Evolutionary conservation across 2,888 invertebrate genomes (phyloP), one percentile per base, ranked within the genome.

Genomic region (Mayetiola destructor): DNA sequence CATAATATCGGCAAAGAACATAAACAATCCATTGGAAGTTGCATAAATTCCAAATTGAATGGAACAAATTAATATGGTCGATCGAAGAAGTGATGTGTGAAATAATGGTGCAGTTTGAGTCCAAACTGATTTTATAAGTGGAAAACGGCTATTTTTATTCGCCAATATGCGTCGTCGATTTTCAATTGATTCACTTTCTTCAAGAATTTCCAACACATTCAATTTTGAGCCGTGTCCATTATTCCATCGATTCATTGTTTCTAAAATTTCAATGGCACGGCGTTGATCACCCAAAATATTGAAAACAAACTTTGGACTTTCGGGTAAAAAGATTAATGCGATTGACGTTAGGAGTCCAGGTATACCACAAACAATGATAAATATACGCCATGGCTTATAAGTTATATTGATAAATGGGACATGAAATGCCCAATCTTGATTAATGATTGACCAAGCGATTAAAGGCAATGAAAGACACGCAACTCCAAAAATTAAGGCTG

Each of bases 1-100:
- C 32, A 70, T 60, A 16, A 71, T 68, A 56, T 68, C 65, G 2
- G 71, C 69, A 57, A 70, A 68, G 68, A 69, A 71, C 66, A 71
- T 67, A 52, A 68, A 67, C 64, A 71, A 64, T 27, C 68, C 67
- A 60, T 67, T 66, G 9, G 65, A 68, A 29, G 68, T 68, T 10
- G 64, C 60, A 59, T 68, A 69, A 3, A 68, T 68, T 39, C 64
- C 66, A 61, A 70, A 70, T 60, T 69, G 68, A 55, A 71, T 64
- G 2, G 27, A 8, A 14, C 48, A 48, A 23, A 48, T 48, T 27
- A 48, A 48, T n/a, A 48, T 3, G 2, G 48, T 48, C 5, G 48
- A 48, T 3, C 6, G 5, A 8, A 48, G 27, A 27, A 27, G n/a
- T 21, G 40, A 23, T 21, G 40, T 10, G 10, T 40, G 20, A 10